Evolutionary conservation across 1,140 invertebrate species (phyloP).

Genomic region (Eueides isabella): DNA sequence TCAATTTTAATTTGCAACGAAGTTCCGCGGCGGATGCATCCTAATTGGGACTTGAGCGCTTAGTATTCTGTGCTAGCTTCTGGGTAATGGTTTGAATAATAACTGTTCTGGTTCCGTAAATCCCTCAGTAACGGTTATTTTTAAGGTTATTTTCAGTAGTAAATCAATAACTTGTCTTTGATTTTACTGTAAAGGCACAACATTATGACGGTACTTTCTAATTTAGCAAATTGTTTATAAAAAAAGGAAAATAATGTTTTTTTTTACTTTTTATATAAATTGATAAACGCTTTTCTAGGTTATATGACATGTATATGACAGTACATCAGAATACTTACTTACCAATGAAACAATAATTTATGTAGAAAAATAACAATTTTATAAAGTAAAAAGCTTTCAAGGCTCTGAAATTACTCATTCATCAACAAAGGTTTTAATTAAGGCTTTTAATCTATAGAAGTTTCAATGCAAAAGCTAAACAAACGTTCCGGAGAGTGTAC

Average conservation of each 20-base stretch:
- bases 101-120: background rate
- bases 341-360: background rate
- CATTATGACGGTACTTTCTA: no score
- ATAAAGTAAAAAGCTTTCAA: background rate
- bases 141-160: no score
- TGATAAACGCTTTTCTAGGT: no score
- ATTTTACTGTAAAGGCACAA: no score
- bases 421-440: background rate
- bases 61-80: background rate
- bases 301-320: no score
- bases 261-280: no score
- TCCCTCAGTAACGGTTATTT: no score
- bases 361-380: background rate
- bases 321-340: no score
- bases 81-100: background rate
- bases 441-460: background rate
- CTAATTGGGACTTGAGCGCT: background rate
- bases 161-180: no score
- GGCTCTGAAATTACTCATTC: background rate
- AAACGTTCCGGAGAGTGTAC: background rate
- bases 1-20: conserved; percentile 4
- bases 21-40: background rate
- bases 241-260: no score
- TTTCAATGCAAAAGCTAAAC: background rate
- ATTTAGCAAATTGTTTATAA: no score